Conservation (phyloP, 2,113 vertebrate genomes). For the Haemorhous mexicanus region DNA sequence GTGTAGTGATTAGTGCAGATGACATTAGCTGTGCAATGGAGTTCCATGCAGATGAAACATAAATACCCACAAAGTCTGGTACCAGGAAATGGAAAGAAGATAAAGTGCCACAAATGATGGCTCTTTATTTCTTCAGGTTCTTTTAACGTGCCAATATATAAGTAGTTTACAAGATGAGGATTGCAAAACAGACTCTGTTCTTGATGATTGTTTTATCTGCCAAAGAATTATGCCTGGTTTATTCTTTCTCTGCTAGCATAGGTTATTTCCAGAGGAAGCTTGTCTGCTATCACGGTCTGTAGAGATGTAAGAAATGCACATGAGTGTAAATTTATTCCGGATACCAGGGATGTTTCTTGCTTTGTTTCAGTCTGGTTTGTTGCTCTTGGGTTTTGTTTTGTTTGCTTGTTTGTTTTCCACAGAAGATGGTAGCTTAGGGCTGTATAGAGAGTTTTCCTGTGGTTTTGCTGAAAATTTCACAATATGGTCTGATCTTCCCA, state of each 20-base stretch:
- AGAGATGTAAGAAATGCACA: background rate
- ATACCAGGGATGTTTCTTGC: background rate
- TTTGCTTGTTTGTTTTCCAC: background rate
- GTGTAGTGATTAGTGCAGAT: background rate
- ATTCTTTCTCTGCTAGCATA: background rate
- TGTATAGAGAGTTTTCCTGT: background rate
- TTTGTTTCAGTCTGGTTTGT: background rate
- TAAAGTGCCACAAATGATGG: background rate
- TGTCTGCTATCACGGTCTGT: background rate
- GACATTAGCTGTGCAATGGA: background rate
- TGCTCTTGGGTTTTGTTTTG: background rate
- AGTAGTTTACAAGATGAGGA: background rate
- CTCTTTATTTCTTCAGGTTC: background rate
- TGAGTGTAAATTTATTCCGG: background rate
- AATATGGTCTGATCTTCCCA: background rate
- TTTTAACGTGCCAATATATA: background rate
- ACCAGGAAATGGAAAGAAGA: conserved; percentile 17
- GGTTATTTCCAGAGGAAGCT: background rate
- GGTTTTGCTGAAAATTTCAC: background rate
- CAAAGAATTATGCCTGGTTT: background rate
- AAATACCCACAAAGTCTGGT: background rate
- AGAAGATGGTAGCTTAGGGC: background rate
- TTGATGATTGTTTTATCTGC: background rate
- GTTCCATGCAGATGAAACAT: background rate
- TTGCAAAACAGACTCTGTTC: background rate